Evolutionary conservation across 2,797 vertebrate species (phyloP), one percentile per base, ranked within the genome.

Genomic region (Urosaurus nigricauda): DNA sequence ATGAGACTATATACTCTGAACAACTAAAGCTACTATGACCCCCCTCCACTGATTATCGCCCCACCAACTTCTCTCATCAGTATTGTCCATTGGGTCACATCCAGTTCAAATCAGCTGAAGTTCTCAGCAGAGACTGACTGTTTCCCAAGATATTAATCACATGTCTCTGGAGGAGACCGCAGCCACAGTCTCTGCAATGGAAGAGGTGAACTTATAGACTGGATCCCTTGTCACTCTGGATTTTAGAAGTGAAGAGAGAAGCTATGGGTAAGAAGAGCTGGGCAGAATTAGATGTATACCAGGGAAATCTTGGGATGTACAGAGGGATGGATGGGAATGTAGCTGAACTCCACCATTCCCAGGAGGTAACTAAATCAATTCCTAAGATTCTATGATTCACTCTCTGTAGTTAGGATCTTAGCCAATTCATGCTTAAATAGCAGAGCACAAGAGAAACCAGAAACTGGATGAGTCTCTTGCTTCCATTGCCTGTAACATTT

Each of bases 371-470:
- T 77, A 65, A 82, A 77, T 68, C 47, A 43, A 29, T 77, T 89
- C 35, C 71, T 78, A 53, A 19, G 47, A 21, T 78, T 83, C 51
- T 70, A 77, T 77, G 79, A 63, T 89, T 83, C 73, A 43, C 78
- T 89, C 86, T 89, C 85, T 83, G 65, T 79, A 91, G 86, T 77
- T 0, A 0, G 4, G 11, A 19, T 90, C 91, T 92, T 73, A 90
- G 87, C 7, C 71, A 70, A 91, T 88, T 70, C 0, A 32, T 37
- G 87, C 43, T 0, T 1, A 53, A 84, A 12, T 14, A n/a, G 47
- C 43, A 83, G 70, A 83, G 82, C 83, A 58, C 0, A 75, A 19
- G 40, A 68, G 56, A 84, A 83, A 85, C 58, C 2, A 80, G 21
- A 70, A 56, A 81, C 0, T 85, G 51, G 90, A 87, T 85, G 35